Evolutionary conservation across 1,140 invertebrate species (phyloP), one percentile per base, ranked within the genome.

Genomic region (Listronotus oregonensis): DNA sequence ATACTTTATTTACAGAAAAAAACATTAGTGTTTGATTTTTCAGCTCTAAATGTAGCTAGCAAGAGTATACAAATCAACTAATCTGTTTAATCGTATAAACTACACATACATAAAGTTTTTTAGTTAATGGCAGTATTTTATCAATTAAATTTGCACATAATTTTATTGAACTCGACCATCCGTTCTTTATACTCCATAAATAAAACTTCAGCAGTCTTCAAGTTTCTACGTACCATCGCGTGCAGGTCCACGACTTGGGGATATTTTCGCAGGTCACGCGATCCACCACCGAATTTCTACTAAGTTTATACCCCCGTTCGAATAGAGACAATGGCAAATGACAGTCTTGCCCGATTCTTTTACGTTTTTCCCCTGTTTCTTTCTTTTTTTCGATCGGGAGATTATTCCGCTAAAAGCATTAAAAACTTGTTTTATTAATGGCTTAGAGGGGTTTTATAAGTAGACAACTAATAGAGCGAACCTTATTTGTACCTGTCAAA

Each of bases 291-390:
- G 63, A 65, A 65, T 65, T 65, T 65, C 63, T 58, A 55, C 63
- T 51, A 51, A 58, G 63, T 65, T 65, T 65, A 65, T 65, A 57
- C 55, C 59, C 61, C 46, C 46, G 63, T 65, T 54, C 46, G 63
- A 58, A 65, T 56, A 65, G 46, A 65, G 63, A 65, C 63, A 65
- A 65, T 65, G 63, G 63, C 63, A 65, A 65, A 65, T 65, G 63
- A 65, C 63, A 65, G 63, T 65, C 55, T 65, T 65, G 54, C 42
- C 57, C 44, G 52, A 39, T 56, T 56, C 62, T 49, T 64, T 64
- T 57, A 40, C 15, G 12, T 57, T 55, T 63, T 55, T 37, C 34
- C 51, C 54, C 21, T 21, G 9, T 18, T 31, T 57, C 57, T 64
- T 57, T 57, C 40, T 39, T 50, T 47, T 57, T 57, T 56, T 39